phyloP scores from a whole-genome alignment of 2,888 invertebrate genomes.

The Hofmannophila pseudospretella region DNA sequence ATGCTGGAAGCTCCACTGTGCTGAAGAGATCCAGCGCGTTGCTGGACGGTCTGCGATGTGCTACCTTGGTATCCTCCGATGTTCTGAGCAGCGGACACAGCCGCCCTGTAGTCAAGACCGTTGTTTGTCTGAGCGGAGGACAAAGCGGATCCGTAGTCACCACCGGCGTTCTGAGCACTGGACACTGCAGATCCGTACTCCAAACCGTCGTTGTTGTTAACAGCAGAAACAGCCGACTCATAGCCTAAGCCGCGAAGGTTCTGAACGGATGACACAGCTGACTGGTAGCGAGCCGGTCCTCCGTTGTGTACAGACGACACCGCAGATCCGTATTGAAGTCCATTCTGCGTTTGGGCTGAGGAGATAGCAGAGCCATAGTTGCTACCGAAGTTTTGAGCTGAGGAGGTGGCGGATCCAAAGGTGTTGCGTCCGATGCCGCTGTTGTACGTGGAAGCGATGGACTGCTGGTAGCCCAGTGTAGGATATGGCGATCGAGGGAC shows the following conservation, averaged over 20 bases:
- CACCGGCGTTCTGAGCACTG: constrained; percentile 31
- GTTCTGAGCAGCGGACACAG: constrained; percentile 50
- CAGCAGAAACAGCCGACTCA: constrained; percentile 27
- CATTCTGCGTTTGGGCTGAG: constrained; percentile 41
- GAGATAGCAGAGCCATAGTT: constrained; percentile 40
- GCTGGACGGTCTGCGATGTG: constrained; percentile 47
- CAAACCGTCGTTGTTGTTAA: constrained; percentile 22
- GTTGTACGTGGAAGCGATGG: constrained; percentile 26
- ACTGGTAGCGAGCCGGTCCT: constrained; percentile 28
- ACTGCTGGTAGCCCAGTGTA: constrained; percentile 18
- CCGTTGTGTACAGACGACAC: constrained; percentile 26
- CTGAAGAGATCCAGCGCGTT: constrained; percentile 34
- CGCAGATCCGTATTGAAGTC: constrained; percentile 30
- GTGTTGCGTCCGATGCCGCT: constrained; percentile 25
- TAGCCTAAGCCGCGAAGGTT: constrained; percentile 27
- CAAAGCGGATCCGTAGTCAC: constrained; percentile 32
- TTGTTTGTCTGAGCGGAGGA: constrained; percentile 35
- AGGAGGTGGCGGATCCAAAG: constrained; percentile 32
- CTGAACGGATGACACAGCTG: constrained; percentile 33
- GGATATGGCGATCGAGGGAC: constrained; percentile 29
- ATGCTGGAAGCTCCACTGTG: constrained; percentile 52
- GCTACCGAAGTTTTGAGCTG: constrained; percentile 43
- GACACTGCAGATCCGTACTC: constrained; percentile 43
- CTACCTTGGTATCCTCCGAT: constrained; percentile 39
- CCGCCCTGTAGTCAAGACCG: constrained; percentile 27